A percentile compares a stretch with the other conserved stretches of the same genome.
Evolutionary conservation across 1,140 invertebrate genomes (phyloP).

Genomic region (Cyrtorhinus lividipennis): DNA sequence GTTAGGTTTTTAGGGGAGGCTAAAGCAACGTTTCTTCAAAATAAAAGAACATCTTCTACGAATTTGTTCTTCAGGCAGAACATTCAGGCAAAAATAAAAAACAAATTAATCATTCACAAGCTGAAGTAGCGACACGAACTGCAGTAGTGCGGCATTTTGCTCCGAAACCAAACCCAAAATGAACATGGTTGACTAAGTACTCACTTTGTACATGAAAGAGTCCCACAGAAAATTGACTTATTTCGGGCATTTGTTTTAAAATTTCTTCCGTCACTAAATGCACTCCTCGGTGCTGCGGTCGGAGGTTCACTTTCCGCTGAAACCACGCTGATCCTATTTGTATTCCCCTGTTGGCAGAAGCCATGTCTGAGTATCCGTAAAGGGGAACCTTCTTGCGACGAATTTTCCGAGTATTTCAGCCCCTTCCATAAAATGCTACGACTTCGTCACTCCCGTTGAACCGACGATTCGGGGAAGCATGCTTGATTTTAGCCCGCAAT

Average conservation of each 20-base stretch:
- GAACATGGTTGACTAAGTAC: too few species aligned
- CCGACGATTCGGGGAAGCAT: background rate
- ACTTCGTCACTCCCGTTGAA: constrained; percentile 2
- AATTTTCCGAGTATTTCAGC: constrained; percentile 8
- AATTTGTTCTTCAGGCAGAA: background rate
- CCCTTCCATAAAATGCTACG: constrained; percentile 25
- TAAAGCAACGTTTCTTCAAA: too few species aligned
- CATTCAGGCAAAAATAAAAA: background rate
- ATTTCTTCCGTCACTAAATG: constrained; percentile 93
- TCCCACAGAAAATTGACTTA: constrained; percentile 82
- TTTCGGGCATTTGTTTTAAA: constrained; percentile 78
- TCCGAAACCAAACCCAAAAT: background rate
- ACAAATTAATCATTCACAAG: background rate
- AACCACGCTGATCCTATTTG: constrained; percentile 91
- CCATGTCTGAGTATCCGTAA: constrained; percentile 38
- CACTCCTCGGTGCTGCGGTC: constrained; percentile 84
- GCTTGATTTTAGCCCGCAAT: background rate
- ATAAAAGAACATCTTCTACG: too few species aligned
- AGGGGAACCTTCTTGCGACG: constrained; percentile 9
- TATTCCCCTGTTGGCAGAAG: constrained; percentile 70
- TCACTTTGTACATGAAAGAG: constrained; percentile 92
- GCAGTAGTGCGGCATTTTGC: background rate
- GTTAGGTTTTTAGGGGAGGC: background rate
- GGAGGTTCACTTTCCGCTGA: constrained; percentile 87
- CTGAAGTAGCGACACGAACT: background rate